Percentiles rank a stretch among this genome's conserved stretches.
phyloP scores from a whole-genome alignment of 2,888 invertebrate species.

The Autographa gamma region DNA sequence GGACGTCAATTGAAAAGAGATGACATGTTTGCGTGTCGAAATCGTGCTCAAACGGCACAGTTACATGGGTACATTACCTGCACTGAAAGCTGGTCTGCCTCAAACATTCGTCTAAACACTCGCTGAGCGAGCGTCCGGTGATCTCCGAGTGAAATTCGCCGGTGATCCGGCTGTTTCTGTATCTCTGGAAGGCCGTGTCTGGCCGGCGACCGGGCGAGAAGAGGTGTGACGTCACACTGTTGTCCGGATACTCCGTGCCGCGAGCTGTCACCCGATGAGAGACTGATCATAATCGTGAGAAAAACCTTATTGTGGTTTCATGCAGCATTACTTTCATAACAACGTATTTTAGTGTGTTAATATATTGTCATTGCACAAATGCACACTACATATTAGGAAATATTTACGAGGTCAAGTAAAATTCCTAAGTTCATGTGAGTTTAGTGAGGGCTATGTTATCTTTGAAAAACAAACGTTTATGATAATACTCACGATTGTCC shows the following conservation, averaged over 20 bases:
- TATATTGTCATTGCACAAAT: constrained; percentile 24
- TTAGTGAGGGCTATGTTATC: constrained; percentile 25
- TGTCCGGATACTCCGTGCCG: constrained; percentile 96
- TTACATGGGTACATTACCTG: constrained; percentile 86
- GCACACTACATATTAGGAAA: constrained; percentile 25
- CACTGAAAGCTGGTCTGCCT: constrained; percentile 97
- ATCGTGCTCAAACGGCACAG: constrained; percentile 55
- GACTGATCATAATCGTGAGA: constrained; percentile 86
- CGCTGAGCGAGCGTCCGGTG: constrained; percentile 95
- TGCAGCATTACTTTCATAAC: constrained; percentile 61
- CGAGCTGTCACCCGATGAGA: constrained; percentile 92
- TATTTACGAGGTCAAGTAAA: constrained; percentile 12
- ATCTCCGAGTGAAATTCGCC: constrained; percentile 97
- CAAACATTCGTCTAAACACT: constrained; percentile 96
- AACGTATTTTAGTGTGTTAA: constrained; percentile 41
- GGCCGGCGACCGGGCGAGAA: constrained; percentile 94
- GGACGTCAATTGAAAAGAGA: constrained; percentile 50
- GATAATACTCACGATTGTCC: constrained; percentile 94
- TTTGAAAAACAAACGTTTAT: constrained; percentile 38
- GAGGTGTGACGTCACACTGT: constrained; percentile 94
- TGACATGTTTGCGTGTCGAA: constrained; percentile 46
- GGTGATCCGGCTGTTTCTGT: constrained; percentile 95
- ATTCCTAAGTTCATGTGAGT: constrained; percentile 21
- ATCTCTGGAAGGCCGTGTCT: constrained; percentile 96
- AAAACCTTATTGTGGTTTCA: constrained; percentile 81